These are phyloP conservation scores for Gobio gobio DNA, from an alignment of 2,113 vertebrate genomes.

Conservation along the genomic window DNA sequence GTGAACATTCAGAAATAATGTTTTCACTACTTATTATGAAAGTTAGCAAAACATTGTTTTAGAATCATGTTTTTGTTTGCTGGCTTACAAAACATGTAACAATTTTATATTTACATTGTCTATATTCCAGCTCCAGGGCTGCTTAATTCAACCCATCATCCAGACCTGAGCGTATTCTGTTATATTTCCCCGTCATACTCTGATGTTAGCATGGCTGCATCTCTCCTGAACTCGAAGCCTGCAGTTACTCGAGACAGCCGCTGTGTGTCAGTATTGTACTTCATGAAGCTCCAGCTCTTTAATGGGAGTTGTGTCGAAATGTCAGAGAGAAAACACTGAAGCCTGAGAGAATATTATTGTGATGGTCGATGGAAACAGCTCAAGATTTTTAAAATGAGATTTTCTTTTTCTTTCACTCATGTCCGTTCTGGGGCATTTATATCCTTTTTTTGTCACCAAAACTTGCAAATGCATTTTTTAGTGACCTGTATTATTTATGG, in stretches of 20 bases:
- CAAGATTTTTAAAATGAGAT: background rate
- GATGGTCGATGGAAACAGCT: background rate
- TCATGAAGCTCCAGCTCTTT: background rate
- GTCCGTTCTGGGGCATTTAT: background rate
- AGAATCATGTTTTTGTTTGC: too few species aligned
- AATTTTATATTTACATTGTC: background rate
- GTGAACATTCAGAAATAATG: too few species aligned
- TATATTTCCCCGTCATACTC: background rate
- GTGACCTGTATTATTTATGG: too few species aligned
- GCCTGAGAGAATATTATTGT: background rate
- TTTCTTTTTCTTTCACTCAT: background rate
- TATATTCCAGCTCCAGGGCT: background rate
- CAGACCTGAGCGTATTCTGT: background rate
- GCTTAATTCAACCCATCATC: background rate
- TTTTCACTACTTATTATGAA: too few species aligned
- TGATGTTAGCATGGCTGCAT: background rate
- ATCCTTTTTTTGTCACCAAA: too few species aligned
- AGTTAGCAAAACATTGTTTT: too few species aligned
- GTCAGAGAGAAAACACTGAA: background rate
- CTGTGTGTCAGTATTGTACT: background rate
- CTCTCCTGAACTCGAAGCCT: background rate
- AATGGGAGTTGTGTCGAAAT: background rate
- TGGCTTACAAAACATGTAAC: background rate
- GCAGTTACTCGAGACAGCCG: background rate
- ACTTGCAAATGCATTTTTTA: too few species aligned